Evolutionary conservation across 2,888 invertebrate genomes (phyloP), one percentile per base, ranked within the genome.

Genomic region (Drosophila fungiperda): DNA sequence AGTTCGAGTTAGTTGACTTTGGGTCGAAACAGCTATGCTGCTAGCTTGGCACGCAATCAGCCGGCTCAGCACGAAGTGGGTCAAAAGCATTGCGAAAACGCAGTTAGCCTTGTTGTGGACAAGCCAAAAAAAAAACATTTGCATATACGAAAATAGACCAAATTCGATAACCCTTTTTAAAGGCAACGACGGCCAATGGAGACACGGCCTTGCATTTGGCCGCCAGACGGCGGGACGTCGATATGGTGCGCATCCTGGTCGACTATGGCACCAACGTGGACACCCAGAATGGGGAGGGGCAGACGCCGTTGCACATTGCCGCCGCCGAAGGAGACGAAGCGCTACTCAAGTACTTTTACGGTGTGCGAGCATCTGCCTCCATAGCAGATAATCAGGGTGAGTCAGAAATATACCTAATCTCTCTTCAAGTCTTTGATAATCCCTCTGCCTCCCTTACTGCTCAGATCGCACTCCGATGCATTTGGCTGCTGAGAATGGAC

Each of bases 171-270:
- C 20, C 48, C 40, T 15, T 94, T 29, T 6, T 5, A 26, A 6
- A 96, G 94, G 96, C 97, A 60, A 95, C 96, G 50, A 96, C 97
- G 60, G 95, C 96, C 55, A 97, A 96, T 90, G 98, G 98, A 50
- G 99, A 99, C 93, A 97, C 98, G 20, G 98, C 98, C 26, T 94
- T 99, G 55, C 99, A 99, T 94, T 94, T 99, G 86, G 99, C 99
- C 35, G 98, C 98, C n/a, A 94, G 98, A 88, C 95, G 97, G 88
- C 95, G 97, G 89, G 99, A 99, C 93, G 96, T 98, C 80, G 99
- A 99, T 91, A 97, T 99, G 96, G 96, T 97, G 40, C 95, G 97
- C 63, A 97, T 98, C 82, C 94, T 99, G 87, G 96, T 98, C 38
- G 99, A 99, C 93, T 97, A 97, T 89, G 99, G 99, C 42, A 97